Conservation (phyloP, 2,888 invertebrate genomes). For the Pandemis cinnamomeana region DNA sequence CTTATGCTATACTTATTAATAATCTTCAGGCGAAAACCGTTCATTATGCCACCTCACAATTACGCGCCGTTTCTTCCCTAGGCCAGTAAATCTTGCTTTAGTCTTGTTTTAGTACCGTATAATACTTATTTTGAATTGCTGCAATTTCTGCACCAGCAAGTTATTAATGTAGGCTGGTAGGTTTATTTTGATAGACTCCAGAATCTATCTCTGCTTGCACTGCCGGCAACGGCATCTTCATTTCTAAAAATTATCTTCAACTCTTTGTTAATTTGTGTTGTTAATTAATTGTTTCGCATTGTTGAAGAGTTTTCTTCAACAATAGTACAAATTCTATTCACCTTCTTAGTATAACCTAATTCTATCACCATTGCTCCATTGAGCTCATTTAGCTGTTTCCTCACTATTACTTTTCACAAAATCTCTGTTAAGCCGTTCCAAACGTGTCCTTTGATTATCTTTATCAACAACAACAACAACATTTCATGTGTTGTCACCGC, state of each 20-base stretch:
- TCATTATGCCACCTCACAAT: slow-evolving; percentile 61
- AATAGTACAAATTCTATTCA: too few species aligned
- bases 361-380: not conserved
- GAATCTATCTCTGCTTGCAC: not conserved
- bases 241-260: too few species aligned
- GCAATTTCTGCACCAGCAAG: slow-evolving; percentile 57
- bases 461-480: slow-evolving; percentile 10
- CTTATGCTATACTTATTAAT: slow-evolving; percentile 52
- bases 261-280: too few species aligned
- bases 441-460: not conserved
- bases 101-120: slow-evolving; percentile 61
- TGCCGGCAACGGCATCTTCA: not conserved
- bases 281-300: too few species aligned
- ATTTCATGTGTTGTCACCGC: slow-evolving; percentile 49
- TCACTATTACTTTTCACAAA: not conserved
- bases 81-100: slow-evolving; percentile 54
- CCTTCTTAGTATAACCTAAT: too few species aligned
- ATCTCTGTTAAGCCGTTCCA: not conserved
- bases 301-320: too few species aligned
- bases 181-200: not conserved
- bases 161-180: slow-evolving; percentile 42
- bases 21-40: slow-evolving; percentile 56
- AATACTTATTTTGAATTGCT: slow-evolving; percentile 61
- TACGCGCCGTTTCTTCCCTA: slow-evolving; percentile 61
- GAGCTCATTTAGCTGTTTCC: not conserved